Conservation (phyloP, 1,140 invertebrate species). For the Macrotrachela quadricornifera region DNA sequence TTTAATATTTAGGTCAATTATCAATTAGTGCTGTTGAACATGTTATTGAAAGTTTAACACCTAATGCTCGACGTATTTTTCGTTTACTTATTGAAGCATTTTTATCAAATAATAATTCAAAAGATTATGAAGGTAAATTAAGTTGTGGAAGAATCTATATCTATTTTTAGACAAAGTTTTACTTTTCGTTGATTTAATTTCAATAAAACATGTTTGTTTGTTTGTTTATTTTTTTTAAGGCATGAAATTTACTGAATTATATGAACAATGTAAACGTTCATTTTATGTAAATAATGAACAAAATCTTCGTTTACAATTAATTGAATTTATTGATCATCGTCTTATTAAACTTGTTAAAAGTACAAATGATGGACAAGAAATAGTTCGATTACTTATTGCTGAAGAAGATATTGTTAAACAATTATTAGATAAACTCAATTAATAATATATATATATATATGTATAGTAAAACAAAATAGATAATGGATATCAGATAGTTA, state of each 20-base stretch:
- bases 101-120: constrained; percentile 43
- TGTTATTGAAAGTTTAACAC: constrained; percentile 63
- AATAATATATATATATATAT: too few relatives aligned
- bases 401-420: background rate
- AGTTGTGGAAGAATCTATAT: constrained; percentile 8
- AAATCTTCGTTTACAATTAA: constrained; percentile 61
- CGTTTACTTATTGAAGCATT: constrained; percentile 56
- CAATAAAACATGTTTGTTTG: too few relatives aligned
- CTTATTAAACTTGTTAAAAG: constrained; percentile 48
- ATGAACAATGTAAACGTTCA: constrained; percentile 52
- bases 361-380: constrained; percentile 1
- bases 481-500: too few relatives aligned
- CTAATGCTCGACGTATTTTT: constrained; percentile 66
- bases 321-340: constrained; percentile 79
- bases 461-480: too few relatives aligned
- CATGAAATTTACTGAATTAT: constrained; percentile 62
- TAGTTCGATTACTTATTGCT: background rate
- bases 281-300: constrained; percentile 72
- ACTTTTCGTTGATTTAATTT: background rate
- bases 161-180: background rate
- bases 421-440: too few relatives aligned
- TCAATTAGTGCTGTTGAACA: constrained; percentile 61
- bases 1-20: constrained; percentile 40
- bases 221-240: constrained; percentile 37
- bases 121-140: constrained; percentile 50